Evolutionary conservation across 2,113 vertebrate species (phyloP), one percentile per base, ranked within the genome.

Genomic region (Lamprologus tigripictilis): DNA sequence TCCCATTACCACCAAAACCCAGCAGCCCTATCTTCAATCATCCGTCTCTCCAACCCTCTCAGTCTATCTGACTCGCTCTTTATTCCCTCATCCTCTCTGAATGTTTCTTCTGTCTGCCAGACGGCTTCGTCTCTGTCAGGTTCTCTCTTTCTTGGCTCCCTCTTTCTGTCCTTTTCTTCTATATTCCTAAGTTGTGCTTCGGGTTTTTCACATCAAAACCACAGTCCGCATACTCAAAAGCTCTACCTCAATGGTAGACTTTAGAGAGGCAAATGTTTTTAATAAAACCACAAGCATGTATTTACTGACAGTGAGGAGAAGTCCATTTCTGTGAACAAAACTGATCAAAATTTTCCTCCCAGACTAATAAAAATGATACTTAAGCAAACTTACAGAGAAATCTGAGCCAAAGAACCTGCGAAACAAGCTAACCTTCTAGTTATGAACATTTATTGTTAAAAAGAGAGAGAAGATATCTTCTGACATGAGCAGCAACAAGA

Each of bases 1-100:
- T 90, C 93, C 90, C 90, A 82, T 92, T 92, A 91, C 91, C 85
- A 83, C 86, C 88, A 86, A 61, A 88, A 90, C 88, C 83, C 86
- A 71, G 86, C 89, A 57, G 89, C 73, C 58, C 80, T 21, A 10
- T 87, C 87, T 86, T 88, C 82, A 66, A 88, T 88, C 90, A 90
- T 81, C 73, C 79, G 57, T 68, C 90, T 80, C 86, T 63, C 88
- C 3, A 49, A 26, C 83, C 4, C 76, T 54, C 8, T 71, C 8
- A 3, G 23, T 84, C 73, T 40, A 21, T 78, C 47, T 10, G 42
- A 79, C 81, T 82, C 42, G 12, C 78, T 61, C 89, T 80, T 17
- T 84, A 63, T 80, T 88, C 93, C 71, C 85, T 89, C 89, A 26
- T 58, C 80, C 63, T 78, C 84, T 49, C 86, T 83, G 33, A 90